Percentiles rank a stretch among this genome's conserved stretches.
These are phyloP conservation scores for Chamaedrilus cognettii DNA, from an alignment of 2,888 invertebrate species.

Conservation along the genomic window DNA sequence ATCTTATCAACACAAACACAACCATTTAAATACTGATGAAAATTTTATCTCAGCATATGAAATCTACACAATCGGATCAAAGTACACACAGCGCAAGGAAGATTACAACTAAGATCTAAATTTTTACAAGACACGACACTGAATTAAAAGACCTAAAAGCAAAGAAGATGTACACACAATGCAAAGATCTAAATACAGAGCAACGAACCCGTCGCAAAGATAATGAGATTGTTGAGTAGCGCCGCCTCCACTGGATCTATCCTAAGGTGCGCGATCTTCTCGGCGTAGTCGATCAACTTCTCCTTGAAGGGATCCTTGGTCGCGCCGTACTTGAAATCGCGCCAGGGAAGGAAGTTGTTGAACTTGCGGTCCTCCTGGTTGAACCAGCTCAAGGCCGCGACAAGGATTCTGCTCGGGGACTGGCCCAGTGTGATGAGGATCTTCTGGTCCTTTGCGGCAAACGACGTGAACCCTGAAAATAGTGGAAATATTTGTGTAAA, in stretches of 20 bases:
- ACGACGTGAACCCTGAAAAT: slow-evolving; percentile 33
- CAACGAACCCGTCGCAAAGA: slow-evolving; percentile 35
- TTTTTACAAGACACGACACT: too few species aligned
- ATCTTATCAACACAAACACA: too few species aligned
- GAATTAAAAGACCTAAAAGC: too few species aligned
- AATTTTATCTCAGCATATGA: too few species aligned
- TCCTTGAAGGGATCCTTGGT: slow-evolving; percentile 32
- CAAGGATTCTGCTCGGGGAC: slow-evolving; percentile 36
- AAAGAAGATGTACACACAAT: too few species aligned
- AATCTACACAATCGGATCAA: too few species aligned
- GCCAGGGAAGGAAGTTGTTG: slow-evolving; percentile 35
- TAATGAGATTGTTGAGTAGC: slow-evolving; percentile 31
- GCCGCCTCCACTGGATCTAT: slow-evolving; percentile 34
- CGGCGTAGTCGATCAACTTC: slow-evolving; percentile 25
- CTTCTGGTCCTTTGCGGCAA: slow-evolving; percentile 28
- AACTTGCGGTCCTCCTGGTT: slow-evolving; percentile 26
- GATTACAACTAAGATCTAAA: too few species aligned
- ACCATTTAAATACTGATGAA: too few species aligned
- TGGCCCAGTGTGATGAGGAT: slow-evolving; percentile 32
- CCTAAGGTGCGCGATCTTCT: slow-evolving; percentile 16
- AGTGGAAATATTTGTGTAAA: too few species aligned
- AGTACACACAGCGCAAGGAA: too few species aligned
- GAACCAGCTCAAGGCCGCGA: slow-evolving; percentile 35
- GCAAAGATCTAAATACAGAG: too few species aligned
- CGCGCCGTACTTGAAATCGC: slow-evolving; percentile 10